Percentiles rank a stretch among this genome's conserved stretches.
Conservation (phyloP, 2,888 invertebrate species). For the Lithophane semibrunnea region DNA sequence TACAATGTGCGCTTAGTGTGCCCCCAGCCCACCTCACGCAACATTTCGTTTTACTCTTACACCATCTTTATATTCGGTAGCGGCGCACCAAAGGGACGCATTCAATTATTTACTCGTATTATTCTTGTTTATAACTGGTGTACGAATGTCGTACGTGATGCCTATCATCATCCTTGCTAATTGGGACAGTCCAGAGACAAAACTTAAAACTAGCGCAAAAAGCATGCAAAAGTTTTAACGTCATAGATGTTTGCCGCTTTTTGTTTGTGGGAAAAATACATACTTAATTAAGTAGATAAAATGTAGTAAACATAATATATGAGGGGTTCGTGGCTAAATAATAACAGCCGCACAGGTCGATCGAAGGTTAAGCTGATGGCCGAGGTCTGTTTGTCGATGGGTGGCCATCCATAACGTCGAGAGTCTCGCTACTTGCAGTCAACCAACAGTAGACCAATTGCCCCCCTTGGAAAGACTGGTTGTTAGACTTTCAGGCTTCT, state of each 20-base stretch:
- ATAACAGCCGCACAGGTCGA: too few species aligned
- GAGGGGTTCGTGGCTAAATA: background rate
- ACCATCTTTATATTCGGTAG: slow-evolving; percentile 80
- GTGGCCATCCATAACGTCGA: too few species aligned
- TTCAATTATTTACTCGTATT: slow-evolving; percentile 82
- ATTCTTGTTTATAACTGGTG: slow-evolving; percentile 74
- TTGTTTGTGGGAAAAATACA: background rate
- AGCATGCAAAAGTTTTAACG: slow-evolving; percentile 2
- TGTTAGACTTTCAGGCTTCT: too few species aligned
- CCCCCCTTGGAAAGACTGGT: too few species aligned
- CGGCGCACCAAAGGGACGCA: slow-evolving; percentile 82
- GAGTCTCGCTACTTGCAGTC: too few species aligned
- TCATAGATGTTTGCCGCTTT: slow-evolving; percentile 36
- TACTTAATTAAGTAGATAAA: background rate
- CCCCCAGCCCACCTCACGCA: slow-evolving; percentile 60
- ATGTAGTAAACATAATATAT: background rate
- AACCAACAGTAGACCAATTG: too few species aligned
- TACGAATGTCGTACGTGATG: slow-evolving; percentile 74
- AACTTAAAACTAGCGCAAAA: slow-evolving; percentile 40
- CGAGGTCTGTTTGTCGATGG: too few species aligned
- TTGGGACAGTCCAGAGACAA: slow-evolving; percentile 65
- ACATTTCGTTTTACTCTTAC: slow-evolving; percentile 72
- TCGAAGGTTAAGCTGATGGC: too few species aligned
- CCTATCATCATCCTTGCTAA: slow-evolving; percentile 77
- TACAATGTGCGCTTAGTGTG: slow-evolving; percentile 65